A percentile compares a stretch with the other conserved stretches of the same genome.
These are phyloP conservation scores for Sphenodon punctatus DNA, from an alignment of 2,797 vertebrate genomes.

Conservation along the genomic window DNA sequence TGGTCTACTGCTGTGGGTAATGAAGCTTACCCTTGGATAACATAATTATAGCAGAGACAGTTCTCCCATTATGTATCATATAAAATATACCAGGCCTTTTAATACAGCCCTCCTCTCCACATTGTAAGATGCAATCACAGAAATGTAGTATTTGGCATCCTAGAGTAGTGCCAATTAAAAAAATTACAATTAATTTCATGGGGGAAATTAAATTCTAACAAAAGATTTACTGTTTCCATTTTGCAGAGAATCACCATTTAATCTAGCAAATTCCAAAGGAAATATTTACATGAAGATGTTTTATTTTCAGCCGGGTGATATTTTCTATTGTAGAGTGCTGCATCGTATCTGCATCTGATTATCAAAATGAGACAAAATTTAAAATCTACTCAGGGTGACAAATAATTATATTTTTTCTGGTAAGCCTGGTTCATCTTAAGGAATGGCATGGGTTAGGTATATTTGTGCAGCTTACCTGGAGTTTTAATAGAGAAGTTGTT, in stretches of 20 bases:
- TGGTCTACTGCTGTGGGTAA: constrained; percentile 46
- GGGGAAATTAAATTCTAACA: constrained; percentile 9
- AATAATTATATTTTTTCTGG: too few relatives aligned
- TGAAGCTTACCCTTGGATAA: constrained; percentile 35
- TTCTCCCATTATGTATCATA: constrained; percentile 23
- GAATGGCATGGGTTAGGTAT: too few relatives aligned
- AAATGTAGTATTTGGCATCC: neutral
- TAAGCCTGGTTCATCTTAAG: too few relatives aligned
- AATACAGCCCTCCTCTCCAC: neutral
- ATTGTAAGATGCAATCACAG: constrained; percentile 6
- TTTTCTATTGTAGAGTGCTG: too few relatives aligned
- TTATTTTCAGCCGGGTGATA: neutral
- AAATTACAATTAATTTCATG: constrained; percentile 9
- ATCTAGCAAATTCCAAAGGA: neutral
- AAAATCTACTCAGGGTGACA: too few relatives aligned
- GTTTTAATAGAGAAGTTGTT: too few relatives aligned
- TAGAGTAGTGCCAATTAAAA: neutral
- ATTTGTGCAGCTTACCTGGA: too few relatives aligned
- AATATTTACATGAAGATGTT: neutral
- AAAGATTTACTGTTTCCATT: neutral
- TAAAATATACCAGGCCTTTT: neutral
- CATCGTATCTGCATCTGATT: too few relatives aligned
- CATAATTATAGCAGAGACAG: constrained; percentile 30
- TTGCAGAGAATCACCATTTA: neutral
- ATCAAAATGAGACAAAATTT: too few relatives aligned